Evolutionary conservation across 2,888 invertebrate species (phyloP).

Genomic region (Drosophila monieri): DNA sequence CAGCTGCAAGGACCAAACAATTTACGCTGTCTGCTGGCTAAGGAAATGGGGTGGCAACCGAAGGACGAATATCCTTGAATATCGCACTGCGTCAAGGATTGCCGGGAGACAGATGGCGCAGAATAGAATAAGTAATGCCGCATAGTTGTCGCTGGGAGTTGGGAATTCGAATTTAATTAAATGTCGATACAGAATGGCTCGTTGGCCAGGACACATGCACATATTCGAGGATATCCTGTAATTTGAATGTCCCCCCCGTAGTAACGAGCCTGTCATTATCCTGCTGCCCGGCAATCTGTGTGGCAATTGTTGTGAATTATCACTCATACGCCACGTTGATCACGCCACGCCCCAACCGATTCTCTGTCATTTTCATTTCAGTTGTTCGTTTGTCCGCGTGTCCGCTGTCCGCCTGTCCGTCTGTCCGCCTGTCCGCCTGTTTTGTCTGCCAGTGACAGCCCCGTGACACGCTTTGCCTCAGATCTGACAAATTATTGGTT

Average conservation of each 20-base stretch:
- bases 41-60: not conserved
- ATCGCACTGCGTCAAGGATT: conserved; percentile 19
- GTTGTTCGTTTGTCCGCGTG: not conserved
- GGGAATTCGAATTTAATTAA: not conserved
- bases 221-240: not conserved
- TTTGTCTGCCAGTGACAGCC: not conserved
- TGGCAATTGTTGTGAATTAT: conserved; percentile 19
- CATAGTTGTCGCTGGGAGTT: not conserved
- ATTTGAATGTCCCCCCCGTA: too few relatives aligned
- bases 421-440: conserved; percentile 1
- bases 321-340: conserved; percentile 30
- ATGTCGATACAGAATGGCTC: not conserved
- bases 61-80: not conserved
- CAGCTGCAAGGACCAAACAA: conserved; percentile 60
- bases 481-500: conserved; percentile 19
- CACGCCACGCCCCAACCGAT: conserved; percentile 2
- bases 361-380: conserved; percentile 11
- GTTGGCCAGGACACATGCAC: too few relatives aligned
- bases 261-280: conserved; percentile 4
- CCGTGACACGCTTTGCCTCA: conserved; percentile 24
- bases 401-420: conserved; percentile 2
- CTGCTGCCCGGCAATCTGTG: conserved; percentile 1
- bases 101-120: conserved; percentile 8
- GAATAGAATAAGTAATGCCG: conserved; percentile 2
- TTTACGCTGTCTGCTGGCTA: conserved; percentile 47